Conservation (phyloP, 2,797 vertebrate genomes). For the Mus caroli region DNA sequence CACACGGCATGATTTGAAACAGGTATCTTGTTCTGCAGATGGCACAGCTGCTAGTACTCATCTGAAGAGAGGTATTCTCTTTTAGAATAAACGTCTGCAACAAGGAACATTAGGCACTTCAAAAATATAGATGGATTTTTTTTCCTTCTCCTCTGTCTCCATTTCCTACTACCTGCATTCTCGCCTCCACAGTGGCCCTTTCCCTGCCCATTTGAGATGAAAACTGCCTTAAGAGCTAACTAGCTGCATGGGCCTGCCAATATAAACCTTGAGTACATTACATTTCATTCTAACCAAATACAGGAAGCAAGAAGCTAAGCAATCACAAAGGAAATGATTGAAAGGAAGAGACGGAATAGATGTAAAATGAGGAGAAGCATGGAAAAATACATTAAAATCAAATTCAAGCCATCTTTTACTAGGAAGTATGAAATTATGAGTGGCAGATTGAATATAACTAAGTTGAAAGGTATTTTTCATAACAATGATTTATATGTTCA, state of each 20-base stretch:
- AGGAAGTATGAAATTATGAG: conserved; percentile 82
- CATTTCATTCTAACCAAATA: conserved; percentile 83
- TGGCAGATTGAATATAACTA: conserved; percentile 85
- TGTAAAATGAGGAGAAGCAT: conserved; percentile 75
- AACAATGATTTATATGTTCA: conserved; percentile 83
- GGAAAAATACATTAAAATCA: conserved; percentile 75
- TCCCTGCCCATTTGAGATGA: conserved; percentile 81
- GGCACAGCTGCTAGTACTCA: conserved; percentile 81
- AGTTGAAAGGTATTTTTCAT: conserved; percentile 85
- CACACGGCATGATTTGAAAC: conserved; percentile 75
- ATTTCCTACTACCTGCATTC: conserved; percentile 83
- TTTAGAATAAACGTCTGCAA: conserved; percentile 78
- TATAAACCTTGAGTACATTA: conserved; percentile 80
- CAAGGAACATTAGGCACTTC: conserved; percentile 83
- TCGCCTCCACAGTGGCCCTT: background rate
- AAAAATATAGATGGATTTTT: conserved; percentile 83
- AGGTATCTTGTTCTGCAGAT: conserved; percentile 82
- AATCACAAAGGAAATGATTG: conserved; percentile 85
- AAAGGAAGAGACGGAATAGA: conserved; percentile 84
- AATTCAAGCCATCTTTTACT: conserved; percentile 74
- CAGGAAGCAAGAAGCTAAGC: conserved; percentile 82
- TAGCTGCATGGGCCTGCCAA: conserved; percentile 63
- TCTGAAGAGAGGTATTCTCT: conserved; percentile 81
- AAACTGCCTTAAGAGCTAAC: conserved; percentile 79
- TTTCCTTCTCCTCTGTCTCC: conserved; percentile 72